Evolutionary conservation across 2,113 vertebrate species (phyloP).

Genomic region (Nothoprocta pentlandii): DNA sequence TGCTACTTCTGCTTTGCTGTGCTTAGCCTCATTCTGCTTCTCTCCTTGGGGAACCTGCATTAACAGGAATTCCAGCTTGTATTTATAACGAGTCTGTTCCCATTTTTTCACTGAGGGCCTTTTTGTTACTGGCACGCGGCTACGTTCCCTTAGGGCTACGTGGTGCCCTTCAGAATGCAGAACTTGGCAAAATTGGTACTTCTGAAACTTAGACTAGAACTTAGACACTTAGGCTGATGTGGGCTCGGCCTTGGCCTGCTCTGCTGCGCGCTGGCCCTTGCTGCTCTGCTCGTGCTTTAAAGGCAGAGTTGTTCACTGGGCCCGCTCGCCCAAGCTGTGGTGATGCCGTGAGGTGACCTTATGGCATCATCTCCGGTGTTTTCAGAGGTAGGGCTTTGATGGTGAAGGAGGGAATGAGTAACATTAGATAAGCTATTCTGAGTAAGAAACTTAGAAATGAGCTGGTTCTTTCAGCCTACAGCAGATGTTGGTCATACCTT

Average conservation of each 20-base stretch:
- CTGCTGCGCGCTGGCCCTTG: neutral
- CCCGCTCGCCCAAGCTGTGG: no score
- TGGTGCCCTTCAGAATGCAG: neutral
- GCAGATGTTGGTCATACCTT: neutral
- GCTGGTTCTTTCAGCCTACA: neutral
- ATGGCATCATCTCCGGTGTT: neutral
- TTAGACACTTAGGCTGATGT: neutral
- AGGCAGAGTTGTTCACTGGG: no score
- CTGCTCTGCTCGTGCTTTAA: no score
- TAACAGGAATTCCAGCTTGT: neutral
- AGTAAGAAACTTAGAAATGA: neutral
- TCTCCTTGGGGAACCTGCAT: rapidly evolving
- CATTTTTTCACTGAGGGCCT: neutral
- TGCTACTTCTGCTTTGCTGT: neutral
- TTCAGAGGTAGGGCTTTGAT: neutral
- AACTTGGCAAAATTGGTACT: neutral
- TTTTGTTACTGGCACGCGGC: neutral
- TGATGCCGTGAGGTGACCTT: no score
- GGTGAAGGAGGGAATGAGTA: neutral
- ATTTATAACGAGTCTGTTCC: neutral
- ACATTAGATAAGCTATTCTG: neutral
- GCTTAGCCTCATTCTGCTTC: neutral
- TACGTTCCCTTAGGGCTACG: no score
- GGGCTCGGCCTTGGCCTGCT: neutral
- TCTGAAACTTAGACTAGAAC: neutral